A percentile compares a stretch with the other conserved stretches of the same genome.
phyloP scores from a whole-genome alignment of 2,113 vertebrate genomes.

The Aegithalos caudatus region DNA sequence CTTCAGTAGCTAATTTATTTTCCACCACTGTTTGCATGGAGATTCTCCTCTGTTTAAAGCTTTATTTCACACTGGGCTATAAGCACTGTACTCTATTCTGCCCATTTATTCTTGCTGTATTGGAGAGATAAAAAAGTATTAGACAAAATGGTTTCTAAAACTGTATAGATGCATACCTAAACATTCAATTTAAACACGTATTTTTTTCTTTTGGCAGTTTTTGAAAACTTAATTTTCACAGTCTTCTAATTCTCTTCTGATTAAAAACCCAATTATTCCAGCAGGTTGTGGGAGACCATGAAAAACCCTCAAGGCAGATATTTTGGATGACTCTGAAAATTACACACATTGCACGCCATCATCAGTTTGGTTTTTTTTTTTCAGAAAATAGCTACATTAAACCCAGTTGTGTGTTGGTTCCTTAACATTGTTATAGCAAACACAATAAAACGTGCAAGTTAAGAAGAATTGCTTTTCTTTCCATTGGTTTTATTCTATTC shows the following conservation, averaged over 20 bases:
- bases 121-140: not conserved
- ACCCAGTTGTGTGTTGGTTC: not conserved
- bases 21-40: not conserved
- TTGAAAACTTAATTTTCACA: not conserved
- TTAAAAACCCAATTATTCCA: not conserved
- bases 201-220: not conserved
- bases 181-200: not conserved
- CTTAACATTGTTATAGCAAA: not conserved
- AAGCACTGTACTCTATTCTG: not conserved
- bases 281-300: not conserved
- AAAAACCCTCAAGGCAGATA: not conserved
- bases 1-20: not conserved
- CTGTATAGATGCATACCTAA: not conserved
- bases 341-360: not conserved
- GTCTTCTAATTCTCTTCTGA: not conserved
- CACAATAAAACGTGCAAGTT: not conserved
- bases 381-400: not conserved
- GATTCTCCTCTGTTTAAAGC: not conserved
- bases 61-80: not conserved
- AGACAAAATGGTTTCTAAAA: not conserved
- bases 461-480: not conserved
- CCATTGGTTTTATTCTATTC: not conserved
- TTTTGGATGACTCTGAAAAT: not conserved
- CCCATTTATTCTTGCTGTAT: not conserved
- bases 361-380: not conserved